phyloP scores from a whole-genome alignment of 2,797 vertebrate species.

The Carduelis carduelis region DNA sequence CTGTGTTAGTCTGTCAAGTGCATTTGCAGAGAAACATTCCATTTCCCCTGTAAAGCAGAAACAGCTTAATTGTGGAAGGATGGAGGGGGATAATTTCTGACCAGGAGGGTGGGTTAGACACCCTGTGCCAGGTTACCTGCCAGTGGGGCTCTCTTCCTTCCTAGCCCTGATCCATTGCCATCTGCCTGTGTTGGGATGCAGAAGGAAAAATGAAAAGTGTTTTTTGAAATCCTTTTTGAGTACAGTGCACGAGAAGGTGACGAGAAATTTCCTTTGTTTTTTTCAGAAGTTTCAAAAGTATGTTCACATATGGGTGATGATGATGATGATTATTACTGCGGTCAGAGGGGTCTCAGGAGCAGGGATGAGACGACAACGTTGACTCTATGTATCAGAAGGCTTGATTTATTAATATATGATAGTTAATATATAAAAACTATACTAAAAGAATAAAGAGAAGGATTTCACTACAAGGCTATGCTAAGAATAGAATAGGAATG shows the following conservation, averaged over 20 bases:
- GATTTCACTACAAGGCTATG: too few relatives aligned
- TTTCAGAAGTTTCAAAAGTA: not conserved
- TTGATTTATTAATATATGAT: too few relatives aligned
- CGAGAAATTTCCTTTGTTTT: not conserved
- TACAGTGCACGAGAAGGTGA: not conserved
- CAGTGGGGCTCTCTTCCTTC: not conserved
- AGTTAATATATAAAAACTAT: too few relatives aligned
- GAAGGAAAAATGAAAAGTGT: fast-evolving
- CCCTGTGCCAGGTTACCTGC: not conserved
- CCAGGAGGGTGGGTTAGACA: not conserved
- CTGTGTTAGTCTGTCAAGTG: not conserved
- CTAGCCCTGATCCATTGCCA: not conserved
- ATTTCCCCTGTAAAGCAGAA: not conserved
- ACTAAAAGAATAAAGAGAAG: too few relatives aligned
- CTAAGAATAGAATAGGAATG: too few relatives aligned
- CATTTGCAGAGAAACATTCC: not conserved
- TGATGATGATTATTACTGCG: too few relatives aligned
- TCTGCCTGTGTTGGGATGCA: not conserved
- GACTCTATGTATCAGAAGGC: too few relatives aligned
- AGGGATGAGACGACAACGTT: too few relatives aligned
- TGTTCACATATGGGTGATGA: not conserved
- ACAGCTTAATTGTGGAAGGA: not conserved
- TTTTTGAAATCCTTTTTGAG: not conserved
- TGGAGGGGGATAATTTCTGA: not conserved
- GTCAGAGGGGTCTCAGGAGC: too few relatives aligned